These are phyloP conservation scores for Scotopteryx bipunctaria DNA, from an alignment of 2,888 invertebrate genomes.

Conservation along the genomic window DNA sequence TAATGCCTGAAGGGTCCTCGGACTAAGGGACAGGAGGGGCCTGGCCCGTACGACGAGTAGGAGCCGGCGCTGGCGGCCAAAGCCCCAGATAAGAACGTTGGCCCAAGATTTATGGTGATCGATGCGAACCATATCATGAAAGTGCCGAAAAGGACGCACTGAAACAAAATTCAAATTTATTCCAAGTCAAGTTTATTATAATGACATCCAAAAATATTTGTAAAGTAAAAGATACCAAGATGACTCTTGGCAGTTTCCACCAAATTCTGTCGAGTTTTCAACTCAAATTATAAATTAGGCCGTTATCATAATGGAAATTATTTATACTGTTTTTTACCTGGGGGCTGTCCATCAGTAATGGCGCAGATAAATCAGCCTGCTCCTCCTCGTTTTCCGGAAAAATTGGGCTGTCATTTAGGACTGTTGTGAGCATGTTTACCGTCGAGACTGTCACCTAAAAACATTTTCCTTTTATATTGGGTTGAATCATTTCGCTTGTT, in stretches of 20 bases:
- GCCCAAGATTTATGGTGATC: slow-evolving; percentile 94
- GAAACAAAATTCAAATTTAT: slow-evolving; percentile 62
- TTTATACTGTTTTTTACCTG: slow-evolving; percentile 70
- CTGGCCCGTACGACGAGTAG: slow-evolving; percentile 86
- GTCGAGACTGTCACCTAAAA: slow-evolving; percentile 91
- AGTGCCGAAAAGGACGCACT: slow-evolving; percentile 95
- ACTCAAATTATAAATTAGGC: slow-evolving; percentile 34
- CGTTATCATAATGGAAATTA: slow-evolving; percentile 35
- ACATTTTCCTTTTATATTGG: slow-evolving; percentile 29
- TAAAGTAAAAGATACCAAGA: slow-evolving; percentile 21
- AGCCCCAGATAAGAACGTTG: slow-evolving; percentile 92
- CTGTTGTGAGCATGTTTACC: slow-evolving; percentile 94
- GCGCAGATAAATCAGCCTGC: slow-evolving; percentile 86
- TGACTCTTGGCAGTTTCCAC: slow-evolving; percentile 18
- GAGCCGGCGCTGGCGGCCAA: slow-evolving; percentile 90
- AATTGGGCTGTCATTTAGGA: slow-evolving; percentile 93
- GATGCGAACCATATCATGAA: slow-evolving; percentile 97
- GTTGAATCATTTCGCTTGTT: slow-evolving; percentile 10
- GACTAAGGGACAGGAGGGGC: slow-evolving; percentile 93
- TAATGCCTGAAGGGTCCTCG: slow-evolving; percentile 95
- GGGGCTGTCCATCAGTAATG: slow-evolving; percentile 92
- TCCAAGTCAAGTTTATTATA: slow-evolving; percentile 21
- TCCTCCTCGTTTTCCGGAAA: slow-evolving; percentile 91
- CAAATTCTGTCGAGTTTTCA: slow-evolving; percentile 13
- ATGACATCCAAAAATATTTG: slow-evolving; percentile 22